Percentiles rank a stretch among this genome's conserved stretches.
Evolutionary conservation across 1,140 invertebrate genomes (phyloP).

Genomic region (Lordiphosa clarofinis): DNA sequence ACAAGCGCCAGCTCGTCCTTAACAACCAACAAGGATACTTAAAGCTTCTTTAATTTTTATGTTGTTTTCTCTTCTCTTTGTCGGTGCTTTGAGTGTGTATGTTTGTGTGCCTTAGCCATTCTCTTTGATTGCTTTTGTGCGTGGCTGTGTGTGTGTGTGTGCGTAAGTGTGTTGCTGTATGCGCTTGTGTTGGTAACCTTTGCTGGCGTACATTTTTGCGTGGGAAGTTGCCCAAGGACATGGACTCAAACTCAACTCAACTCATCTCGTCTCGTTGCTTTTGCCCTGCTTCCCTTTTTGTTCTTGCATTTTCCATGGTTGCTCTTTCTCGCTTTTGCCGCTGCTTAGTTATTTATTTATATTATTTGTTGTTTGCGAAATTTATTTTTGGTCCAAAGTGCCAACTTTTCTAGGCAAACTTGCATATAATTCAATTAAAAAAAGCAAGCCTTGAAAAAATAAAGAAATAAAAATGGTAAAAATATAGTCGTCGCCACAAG

Average conservation of each 20-base stretch:
- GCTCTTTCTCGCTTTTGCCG: constrained; percentile 20
- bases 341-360: constrained; percentile 60
- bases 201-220: constrained; percentile 67
- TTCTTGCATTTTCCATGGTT: constrained; percentile 29
- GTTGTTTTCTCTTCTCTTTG: constrained; percentile 75
- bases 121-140: constrained; percentile 13
- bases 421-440: constrained; percentile 38
- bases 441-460: constrained; percentile 5
- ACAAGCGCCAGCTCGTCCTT: constrained; percentile 5
- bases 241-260: constrained; percentile 58
- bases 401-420: constrained; percentile 25
- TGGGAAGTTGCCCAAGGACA: constrained; percentile 79
- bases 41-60: constrained; percentile 78
- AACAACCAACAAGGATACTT: constrained; percentile 50
- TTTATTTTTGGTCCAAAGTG: constrained; percentile 50
- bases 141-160: constrained; percentile 20
- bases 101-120: constrained; percentile 20
- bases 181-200: constrained; percentile 61
- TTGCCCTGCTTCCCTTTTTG: constrained; percentile 9
- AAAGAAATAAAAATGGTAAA: constrained; percentile 1
- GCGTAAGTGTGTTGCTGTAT: not conserved
- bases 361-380: constrained; percentile 60
- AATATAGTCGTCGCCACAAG: constrained; percentile 17
- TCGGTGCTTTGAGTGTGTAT: constrained; percentile 35
- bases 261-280: constrained; percentile 44